These are phyloP conservation scores for Falco peregrinus DNA, from an alignment of 2,797 vertebrate species.

Conservation along the genomic window DNA sequence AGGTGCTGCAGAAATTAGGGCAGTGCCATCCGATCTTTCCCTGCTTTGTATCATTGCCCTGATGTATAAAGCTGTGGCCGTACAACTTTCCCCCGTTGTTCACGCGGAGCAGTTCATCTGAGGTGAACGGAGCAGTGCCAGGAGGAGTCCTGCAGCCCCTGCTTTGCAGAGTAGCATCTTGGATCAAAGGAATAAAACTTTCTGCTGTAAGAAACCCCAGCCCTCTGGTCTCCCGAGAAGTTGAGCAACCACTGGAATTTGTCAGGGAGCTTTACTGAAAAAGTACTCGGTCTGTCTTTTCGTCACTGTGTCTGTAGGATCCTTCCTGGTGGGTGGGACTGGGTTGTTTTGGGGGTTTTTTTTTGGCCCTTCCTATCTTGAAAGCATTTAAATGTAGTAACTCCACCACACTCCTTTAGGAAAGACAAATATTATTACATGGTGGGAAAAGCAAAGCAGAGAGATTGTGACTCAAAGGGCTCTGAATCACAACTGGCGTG, in stretches of 20 bases:
- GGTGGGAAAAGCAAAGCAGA: background rate
- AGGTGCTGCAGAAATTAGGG: background rate
- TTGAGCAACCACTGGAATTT: background rate
- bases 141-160: background rate
- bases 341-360: background rate
- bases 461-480: background rate
- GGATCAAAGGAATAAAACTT: background rate
- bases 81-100: background rate
- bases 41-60: background rate
- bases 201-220: background rate
- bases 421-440: background rate
- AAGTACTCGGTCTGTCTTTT: background rate
- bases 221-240: background rate
- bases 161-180: background rate
- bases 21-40: background rate
- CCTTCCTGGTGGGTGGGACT: background rate
- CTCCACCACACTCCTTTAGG: background rate
- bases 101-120: background rate
- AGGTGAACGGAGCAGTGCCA: background rate
- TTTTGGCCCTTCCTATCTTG: background rate
- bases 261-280: background rate
- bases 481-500: rapidly evolving
- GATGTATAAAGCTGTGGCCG: background rate
- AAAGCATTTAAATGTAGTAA: background rate
- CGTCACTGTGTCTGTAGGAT: background rate